Conservation (phyloP, 37 sponge, comb jelly and placozoan genomes). For the Spongilla lacustris region DNA sequence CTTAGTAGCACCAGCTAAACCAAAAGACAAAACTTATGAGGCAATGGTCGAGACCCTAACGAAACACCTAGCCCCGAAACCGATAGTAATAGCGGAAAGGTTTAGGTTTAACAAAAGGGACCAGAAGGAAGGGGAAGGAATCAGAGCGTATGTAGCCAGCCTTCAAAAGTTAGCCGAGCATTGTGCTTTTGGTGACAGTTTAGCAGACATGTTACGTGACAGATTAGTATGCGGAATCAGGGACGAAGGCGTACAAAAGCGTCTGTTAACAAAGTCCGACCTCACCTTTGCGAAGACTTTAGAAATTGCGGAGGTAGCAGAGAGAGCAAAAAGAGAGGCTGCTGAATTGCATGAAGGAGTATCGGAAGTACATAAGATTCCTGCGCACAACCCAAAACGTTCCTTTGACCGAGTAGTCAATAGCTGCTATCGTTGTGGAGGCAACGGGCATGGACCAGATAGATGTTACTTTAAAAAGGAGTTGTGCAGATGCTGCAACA, state of each 20-base stretch:
- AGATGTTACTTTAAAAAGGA: too few species aligned
- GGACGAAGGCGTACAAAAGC: neutral
- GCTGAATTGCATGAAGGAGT: too few species aligned
- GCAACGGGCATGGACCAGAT: too few species aligned
- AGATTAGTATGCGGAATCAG: neutral
- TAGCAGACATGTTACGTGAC: neutral
- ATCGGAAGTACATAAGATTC: too few species aligned
- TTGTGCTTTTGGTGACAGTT: neutral
- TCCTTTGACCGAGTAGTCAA: too few species aligned
- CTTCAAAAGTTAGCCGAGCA: neutral
- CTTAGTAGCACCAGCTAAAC: neutral
- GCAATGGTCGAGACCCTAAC: neutral
- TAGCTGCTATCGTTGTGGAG: too few species aligned
- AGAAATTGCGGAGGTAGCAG: neutral
- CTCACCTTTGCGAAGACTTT: constrained; percentile 8
- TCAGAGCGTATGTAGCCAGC: constrained; percentile 1
- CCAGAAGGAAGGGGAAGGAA: neutral
- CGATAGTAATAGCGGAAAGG: neutral
- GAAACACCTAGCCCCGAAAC: constrained; percentile 10
- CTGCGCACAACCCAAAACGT: too few species aligned
- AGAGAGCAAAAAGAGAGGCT: neutral
- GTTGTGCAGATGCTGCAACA: too few species aligned
- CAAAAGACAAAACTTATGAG: neutral
- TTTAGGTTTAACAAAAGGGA: neutral
- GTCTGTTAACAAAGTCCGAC: neutral